Percentiles rank a stretch among this genome's conserved stretches.
These are phyloP conservation scores for Panthera tigris DNA, from an alignment of 2,113 vertebrate species.

Conservation along the genomic window DNA sequence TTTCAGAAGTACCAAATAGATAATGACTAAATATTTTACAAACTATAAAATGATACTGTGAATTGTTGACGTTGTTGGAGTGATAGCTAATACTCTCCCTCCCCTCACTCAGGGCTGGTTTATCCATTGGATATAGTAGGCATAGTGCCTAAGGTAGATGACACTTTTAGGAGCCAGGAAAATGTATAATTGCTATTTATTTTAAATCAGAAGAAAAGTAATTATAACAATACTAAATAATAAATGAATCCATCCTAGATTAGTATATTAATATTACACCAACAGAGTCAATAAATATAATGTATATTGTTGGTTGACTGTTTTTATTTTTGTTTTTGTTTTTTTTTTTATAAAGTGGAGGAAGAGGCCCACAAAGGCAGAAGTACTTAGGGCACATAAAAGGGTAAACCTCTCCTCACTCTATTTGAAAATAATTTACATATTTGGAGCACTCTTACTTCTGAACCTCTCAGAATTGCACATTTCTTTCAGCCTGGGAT, in stretches of 20 bases:
- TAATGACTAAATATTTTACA: background rate
- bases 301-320: background rate
- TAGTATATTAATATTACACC: background rate
- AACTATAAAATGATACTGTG: background rate
- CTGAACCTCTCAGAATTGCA: background rate
- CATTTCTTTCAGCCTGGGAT: background rate
- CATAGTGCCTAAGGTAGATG: background rate
- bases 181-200: background rate
- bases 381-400: background rate
- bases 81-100: background rate
- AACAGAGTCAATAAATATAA: background rate
- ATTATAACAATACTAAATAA: background rate
- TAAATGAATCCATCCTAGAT: background rate
- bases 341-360: background rate
- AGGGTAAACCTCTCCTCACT: fast-evolving
- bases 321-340: background rate
- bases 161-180: background rate
- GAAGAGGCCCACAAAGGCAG: background rate
- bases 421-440: background rate
- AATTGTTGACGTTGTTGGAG: background rate
- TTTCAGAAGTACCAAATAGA: background rate
- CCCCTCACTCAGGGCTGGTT: background rate
- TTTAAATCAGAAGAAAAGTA: background rate
- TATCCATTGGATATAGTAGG: background rate
- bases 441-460: background rate